Conservation (phyloP, 2,888 invertebrate genomes). For the Patella depressa region DNA sequence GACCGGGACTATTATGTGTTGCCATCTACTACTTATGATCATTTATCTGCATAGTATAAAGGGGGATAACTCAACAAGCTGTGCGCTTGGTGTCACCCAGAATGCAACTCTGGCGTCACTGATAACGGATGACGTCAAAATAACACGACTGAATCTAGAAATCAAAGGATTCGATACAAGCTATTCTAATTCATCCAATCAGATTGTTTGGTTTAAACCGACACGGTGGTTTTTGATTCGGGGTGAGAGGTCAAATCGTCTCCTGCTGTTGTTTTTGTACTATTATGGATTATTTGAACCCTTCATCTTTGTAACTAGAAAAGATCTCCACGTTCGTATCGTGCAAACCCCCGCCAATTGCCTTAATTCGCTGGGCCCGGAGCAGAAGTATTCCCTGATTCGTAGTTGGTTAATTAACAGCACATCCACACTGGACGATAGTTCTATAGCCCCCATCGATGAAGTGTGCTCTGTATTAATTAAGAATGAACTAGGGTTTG, state of each 20-base stretch:
- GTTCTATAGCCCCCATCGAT: background rate
- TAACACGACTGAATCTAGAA: too few species aligned
- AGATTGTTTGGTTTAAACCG: background rate
- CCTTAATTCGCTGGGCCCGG: background rate
- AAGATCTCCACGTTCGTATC: background rate
- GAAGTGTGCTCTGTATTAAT: background rate
- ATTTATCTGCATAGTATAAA: too few species aligned
- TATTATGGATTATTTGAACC: slow-evolving; percentile 33
- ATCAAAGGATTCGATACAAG: too few species aligned
- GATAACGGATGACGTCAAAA: too few species aligned
- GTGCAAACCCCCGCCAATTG: background rate
- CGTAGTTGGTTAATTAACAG: too few species aligned
- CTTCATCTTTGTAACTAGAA: slow-evolving; percentile 1
- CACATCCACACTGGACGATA: too few species aligned
- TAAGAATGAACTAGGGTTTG: background rate
- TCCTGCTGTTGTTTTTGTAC: slow-evolving; percentile 29
- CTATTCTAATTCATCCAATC: too few species aligned
- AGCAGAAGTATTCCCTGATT: background rate
- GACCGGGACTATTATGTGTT: too few species aligned
- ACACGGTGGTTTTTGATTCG: background rate
- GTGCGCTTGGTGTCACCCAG: too few species aligned
- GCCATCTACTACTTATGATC: too few species aligned
- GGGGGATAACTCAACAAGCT: too few species aligned
- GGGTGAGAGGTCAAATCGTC: slow-evolving; percentile 13
- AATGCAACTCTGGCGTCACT: too few species aligned